Base-by-base conservation (phyloP, 2,888 invertebrate genomes). In the Idaea dimidiata region DNA sequence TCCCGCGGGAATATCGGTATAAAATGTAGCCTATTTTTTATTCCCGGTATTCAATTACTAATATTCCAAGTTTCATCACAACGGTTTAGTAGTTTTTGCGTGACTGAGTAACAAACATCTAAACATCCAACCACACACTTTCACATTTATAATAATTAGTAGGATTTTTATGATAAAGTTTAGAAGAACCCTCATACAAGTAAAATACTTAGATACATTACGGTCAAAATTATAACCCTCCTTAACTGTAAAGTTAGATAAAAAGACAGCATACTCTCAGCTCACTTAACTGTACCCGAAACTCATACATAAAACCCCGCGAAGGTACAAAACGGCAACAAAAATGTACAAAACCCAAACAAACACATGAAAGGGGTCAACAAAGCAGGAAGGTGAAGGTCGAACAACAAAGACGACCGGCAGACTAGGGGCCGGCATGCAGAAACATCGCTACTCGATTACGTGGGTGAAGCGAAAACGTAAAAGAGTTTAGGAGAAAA, bases 361-460 rank as follows among this genome's bases (percentile, higher is more conserved):
- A 69, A 73, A 71, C 73, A 69, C 67, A 66, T 68, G 66, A 70
- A 70, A 68, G 68, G 62, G 70, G 72, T 67, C 70, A 71, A 71
- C 73, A 75, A 72, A 72, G 24, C 68, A 70, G 73, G 67, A 72
- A 83, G 86, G 86, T 87, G 83, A 87, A 87, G 88, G 88, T 84
- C 86, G 78, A 70, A 68, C 75, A 78, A 83, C 78, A 80, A 82
- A 82, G 77, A 75, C 70, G 69, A 53, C 54, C 67, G 64, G 57
- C 57, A 62, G 69, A 53, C 54, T 65, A 64, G 57, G 57, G 63
- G 64, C 58, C 66, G 67, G 66, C 43, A 43, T 43, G 43, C 54
- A 67, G 67, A 68, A 81, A 81, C 86, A 83, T 77, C 77, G 87
- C 87, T 84, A 87, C 89, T 83, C 85, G 82, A 82, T 84, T 87